Base-by-base conservation (phyloP, 2,797 vertebrate species). In the Pteronotus mesoamericanus region DNA sequence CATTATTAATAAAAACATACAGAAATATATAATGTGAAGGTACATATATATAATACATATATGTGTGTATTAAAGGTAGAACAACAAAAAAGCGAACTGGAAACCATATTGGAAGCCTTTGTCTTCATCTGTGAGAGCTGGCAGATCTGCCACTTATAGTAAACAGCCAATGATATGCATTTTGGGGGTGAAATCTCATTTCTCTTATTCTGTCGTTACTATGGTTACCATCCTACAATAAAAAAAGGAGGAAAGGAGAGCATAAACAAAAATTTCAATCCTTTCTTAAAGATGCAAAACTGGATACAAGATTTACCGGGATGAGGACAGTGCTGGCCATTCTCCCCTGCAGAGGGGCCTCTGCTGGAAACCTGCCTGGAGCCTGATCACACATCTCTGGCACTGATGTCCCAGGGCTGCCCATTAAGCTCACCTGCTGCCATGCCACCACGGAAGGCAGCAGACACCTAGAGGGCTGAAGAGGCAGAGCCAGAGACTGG, bases 191-290 rank as follows among this genome's bases (percentile, higher is more conserved):
- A 98, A 98, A 98, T 97, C 79, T 97, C 61, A 16, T 98, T 92
- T 98, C 96, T 97, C n/a, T 37, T 94, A 75, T 95, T 98, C 97
- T 98, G 71, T 46, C 86, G 98, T 98, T 98, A 89, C 98, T 97
- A 98, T 98, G 98, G 98, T 97, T 98, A 98, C 98, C 90, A 97
- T 96, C 83, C 97, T 95, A 98, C 97, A 97, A 96, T 96, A 98
- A 57, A 69, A 92, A 95, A 95, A 48, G 19, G 34, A 94, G 42
- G 48, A 80, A 95, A 88, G 37, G 42, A 97, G 32, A 96, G 44
- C 0, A n/a, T 37, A 97, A 94, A 97, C 96, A 96, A 37, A 83
- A 94, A 97, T 72, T 95, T 96, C 90, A 96, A 95, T 9, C 44
- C 34, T 69, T 83, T 46, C 46, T 46, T 78, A 85, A 85, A 18